Evolutionary conservation across 2,113 vertebrate species (phyloP).

Genomic region (Megaleporinus macrocephalus): DNA sequence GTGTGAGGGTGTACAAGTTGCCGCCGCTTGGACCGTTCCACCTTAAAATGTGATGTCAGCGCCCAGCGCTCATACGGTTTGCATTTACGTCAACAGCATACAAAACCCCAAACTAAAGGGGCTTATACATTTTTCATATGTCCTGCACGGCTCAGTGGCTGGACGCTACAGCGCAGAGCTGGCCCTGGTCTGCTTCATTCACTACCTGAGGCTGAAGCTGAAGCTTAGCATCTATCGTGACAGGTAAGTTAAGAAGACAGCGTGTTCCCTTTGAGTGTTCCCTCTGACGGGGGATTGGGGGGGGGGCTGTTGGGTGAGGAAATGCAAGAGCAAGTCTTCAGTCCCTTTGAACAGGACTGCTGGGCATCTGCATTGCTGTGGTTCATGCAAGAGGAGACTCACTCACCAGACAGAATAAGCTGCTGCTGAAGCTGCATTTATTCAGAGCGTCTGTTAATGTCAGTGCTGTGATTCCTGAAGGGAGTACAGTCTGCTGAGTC

Average conservation of each 20-base stretch:
- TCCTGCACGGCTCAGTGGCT: slow-evolving; percentile 49
- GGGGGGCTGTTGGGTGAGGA: background rate
- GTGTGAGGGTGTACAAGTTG: background rate
- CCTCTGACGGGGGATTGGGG: slow-evolving; percentile 1
- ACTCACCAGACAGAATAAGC: background rate
- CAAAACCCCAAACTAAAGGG: slow-evolving; percentile 65
- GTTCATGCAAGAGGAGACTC: background rate
- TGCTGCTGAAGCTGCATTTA: background rate
- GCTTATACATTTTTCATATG: slow-evolving; percentile 65
- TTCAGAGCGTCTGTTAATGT: slow-evolving; percentile 7
- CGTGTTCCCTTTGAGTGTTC: background rate
- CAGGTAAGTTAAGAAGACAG: slow-evolving; percentile 43
- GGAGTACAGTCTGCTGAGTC: slow-evolving; percentile 55
- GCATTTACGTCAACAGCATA: slow-evolving; percentile 80
- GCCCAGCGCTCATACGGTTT: slow-evolving; percentile 71
- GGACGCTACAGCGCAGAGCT: slow-evolving; percentile 38
- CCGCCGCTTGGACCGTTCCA: slow-evolving; percentile 1
- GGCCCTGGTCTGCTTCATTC: background rate
- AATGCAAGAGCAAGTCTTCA: background rate
- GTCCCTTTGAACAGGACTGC: background rate
- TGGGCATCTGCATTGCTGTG: slow-evolving; percentile 9
- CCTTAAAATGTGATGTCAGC: slow-evolving; percentile 75
- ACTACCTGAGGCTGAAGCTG: background rate
- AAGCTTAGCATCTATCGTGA: background rate
- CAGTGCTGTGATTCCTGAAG: slow-evolving; percentile 31